These are phyloP conservation scores for Paracanthobrama guichenoti DNA, from an alignment of 2,113 vertebrate species.

Conservation along the genomic window DNA sequence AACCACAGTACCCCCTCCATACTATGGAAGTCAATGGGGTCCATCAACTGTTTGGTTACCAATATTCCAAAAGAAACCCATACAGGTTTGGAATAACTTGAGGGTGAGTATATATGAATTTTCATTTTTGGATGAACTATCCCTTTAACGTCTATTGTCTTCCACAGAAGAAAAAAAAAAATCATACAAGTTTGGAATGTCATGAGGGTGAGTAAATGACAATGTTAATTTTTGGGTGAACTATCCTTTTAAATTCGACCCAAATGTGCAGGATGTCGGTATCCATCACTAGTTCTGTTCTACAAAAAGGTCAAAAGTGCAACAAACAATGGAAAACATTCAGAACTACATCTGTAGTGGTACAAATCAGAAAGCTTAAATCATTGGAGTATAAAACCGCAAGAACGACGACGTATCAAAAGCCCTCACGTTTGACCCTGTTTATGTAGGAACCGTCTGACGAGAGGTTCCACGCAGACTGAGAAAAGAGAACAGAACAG, in stretches of 20 bases:
- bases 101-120: too few relatives aligned
- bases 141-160: background rate
- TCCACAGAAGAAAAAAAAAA: too few relatives aligned
- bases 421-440: slow-evolving; percentile 49
- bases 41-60: too few relatives aligned
- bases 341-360: background rate
- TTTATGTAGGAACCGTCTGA: slow-evolving; percentile 21
- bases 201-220: too few relatives aligned
- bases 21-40: too few relatives aligned
- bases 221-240: background rate
- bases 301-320: slow-evolving; percentile 28
- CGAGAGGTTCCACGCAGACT: background rate
- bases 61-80: too few relatives aligned
- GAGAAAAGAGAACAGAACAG: background rate
- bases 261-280: background rate
- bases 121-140: too few relatives aligned
- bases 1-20: too few relatives aligned
- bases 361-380: background rate
- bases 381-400: slow-evolving; percentile 4
- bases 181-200: too few relatives aligned
- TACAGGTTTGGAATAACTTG: too few relatives aligned
- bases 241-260: background rate
- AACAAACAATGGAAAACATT: slow-evolving; percentile 30
- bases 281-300: background rate
- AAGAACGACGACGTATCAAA: slow-evolving; percentile 21